These are phyloP conservation scores for Cantharis lateralis DNA, from an alignment of 2,888 invertebrate species.

Conservation along the genomic window DNA sequence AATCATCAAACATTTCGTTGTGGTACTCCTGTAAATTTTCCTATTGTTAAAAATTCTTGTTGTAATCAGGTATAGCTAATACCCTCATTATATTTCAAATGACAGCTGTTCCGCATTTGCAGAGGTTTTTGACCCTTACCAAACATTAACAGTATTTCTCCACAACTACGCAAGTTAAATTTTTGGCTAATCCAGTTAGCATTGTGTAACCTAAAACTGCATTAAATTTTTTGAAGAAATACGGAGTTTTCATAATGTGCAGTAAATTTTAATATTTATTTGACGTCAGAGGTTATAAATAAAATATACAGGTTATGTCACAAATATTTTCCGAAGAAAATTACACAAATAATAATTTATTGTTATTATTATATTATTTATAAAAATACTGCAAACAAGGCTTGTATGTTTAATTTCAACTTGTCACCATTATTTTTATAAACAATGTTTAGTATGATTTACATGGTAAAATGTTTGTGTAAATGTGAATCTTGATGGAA, in stretches of 20 bases:
- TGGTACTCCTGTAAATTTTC: not conserved
- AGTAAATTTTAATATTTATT: not conserved
- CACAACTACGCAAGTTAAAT: not conserved
- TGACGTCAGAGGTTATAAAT: not conserved
- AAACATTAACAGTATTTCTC: not conserved
- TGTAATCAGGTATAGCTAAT: not conserved
- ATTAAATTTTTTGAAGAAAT: not conserved
- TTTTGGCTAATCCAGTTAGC: not conserved
- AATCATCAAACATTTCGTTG: not conserved
- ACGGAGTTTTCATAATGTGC: not conserved
- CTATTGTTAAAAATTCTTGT: not conserved
- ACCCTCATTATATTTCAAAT: not conserved
- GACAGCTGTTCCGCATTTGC: not conserved
- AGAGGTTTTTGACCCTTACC: not conserved
- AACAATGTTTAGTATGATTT: not conserved
- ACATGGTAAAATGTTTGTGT: not conserved
- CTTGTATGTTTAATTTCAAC: not conserved
- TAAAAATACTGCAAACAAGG: not conserved
- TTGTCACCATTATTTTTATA: not conserved
- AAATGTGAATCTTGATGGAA: not conserved
- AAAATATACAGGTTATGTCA: not conserved
- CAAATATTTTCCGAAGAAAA: not conserved
- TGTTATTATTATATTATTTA: not conserved
- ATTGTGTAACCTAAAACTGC: not conserved
- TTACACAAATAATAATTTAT: not conserved